Percentiles rank a stretch among this genome's conserved stretches.
phyloP scores from a whole-genome alignment of 2,797 vertebrate genomes.

The Tragelaphus oryx region DNA sequence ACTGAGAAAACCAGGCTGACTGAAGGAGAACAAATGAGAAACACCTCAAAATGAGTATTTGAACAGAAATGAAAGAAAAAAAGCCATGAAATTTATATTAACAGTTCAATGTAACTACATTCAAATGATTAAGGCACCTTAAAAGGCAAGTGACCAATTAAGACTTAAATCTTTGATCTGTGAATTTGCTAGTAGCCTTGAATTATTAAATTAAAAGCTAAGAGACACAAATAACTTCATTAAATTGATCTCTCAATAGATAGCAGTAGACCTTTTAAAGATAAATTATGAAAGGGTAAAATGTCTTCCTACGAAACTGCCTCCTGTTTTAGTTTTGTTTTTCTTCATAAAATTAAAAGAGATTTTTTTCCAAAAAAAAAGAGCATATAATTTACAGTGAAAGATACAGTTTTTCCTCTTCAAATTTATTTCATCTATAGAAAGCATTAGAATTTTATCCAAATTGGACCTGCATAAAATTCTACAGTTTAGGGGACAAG shows the following conservation, averaged over 20 bases:
- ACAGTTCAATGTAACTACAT: not conserved
- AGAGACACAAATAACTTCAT: constrained; percentile 49
- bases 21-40: not conserved
- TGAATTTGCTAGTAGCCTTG: constrained; percentile 42
- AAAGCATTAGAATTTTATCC: not conserved
- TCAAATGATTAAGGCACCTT: constrained; percentile 39
- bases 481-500: not conserved
- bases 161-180: constrained; percentile 47
- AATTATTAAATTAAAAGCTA: constrained; percentile 57
- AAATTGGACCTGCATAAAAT: not conserved
- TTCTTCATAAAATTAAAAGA: not conserved
- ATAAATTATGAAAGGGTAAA: not conserved
- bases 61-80: constrained; percentile 27
- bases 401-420: not conserved
- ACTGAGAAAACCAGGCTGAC: not conserved
- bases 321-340: not conserved
- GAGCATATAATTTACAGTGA: not conserved
- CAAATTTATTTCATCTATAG: not conserved
- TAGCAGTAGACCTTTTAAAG: constrained; percentile 16
- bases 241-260: constrained; percentile 47
- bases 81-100: not conserved
- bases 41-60: not conserved
- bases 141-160: constrained; percentile 48
- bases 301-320: not conserved
- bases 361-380: not conserved